phyloP scores from a whole-genome alignment of 2,113 vertebrate species.

The Aplodontia rufa region DNA sequence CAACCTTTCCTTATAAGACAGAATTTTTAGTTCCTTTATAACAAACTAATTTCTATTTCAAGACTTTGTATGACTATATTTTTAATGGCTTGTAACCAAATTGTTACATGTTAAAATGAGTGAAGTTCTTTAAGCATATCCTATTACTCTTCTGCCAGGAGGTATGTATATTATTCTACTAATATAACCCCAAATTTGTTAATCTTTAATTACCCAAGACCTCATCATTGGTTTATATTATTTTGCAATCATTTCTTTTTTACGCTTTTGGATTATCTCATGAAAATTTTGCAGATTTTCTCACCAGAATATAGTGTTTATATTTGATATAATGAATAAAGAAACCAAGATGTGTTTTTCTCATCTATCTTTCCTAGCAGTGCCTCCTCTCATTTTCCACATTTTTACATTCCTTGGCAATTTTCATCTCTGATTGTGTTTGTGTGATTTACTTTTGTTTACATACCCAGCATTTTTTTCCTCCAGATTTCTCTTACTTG shows the following conservation, averaged over 20 bases:
- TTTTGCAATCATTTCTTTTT: neutral
- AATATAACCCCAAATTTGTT: neutral
- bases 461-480: neutral
- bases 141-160: neutral
- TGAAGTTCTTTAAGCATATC: neutral
- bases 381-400: neutral
- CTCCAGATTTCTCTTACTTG: neutral
- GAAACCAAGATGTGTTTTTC: neutral
- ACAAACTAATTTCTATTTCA: neutral
- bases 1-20: neutral
- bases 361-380: neutral
- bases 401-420: neutral
- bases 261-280: neutral
- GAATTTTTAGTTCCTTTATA: neutral
- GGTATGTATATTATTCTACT: neutral
- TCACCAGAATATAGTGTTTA: neutral
- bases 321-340: neutral
- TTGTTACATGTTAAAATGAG: neutral
- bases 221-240: neutral
- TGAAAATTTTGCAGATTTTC: neutral
- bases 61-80: neutral
- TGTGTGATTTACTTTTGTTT: neutral
- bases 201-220: neutral
- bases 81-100: constrained; percentile 1
- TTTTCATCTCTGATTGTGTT: neutral